Base-by-base conservation (phyloP, 2,113 vertebrate species). In the Felis chaus region DNA sequence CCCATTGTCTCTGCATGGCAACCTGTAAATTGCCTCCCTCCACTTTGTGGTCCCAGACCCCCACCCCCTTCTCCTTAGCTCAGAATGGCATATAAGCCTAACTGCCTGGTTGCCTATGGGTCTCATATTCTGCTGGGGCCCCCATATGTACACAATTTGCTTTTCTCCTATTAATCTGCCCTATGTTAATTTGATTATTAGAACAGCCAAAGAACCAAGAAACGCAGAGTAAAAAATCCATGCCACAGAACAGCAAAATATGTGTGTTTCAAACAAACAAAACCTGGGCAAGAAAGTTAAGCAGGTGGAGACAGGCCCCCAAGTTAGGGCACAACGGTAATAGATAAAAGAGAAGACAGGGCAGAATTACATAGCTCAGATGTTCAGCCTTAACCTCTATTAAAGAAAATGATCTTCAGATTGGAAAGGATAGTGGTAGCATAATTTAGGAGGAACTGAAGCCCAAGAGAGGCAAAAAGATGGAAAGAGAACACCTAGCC, bases 331-430 rank as follows among this genome's bases (percentile, higher is more conserved):
- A 3, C 69, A n/a, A 23, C 3, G 5, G 61, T n/a, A 50, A 50
- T 0, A 41, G 65, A n/a, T 29, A 23, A 69, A 36, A 61, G 31
- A 66, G 85, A 84, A 94, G 55, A 55, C 0, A 15, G 15, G 69
- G 66, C 81, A 96, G 81, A 57, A 25, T 76, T n/a, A 68, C 45
- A 92, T 41, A 78, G 74, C 36, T 73, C 53, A 25, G 81, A 85
- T 68, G 29, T 18, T 92, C 89, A 88, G 83, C 50, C 93, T 76
- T 55, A 23, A 1, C 71, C 48, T 95, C 91, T 71, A 6, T 36
- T 93, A 57, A 80, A 81, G 89, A 85, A 96, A 89, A 61, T 66
- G 50, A 97, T 93, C 86, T 81, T 82, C 63, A 63, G 96, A 53
- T 16, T 50, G 57, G 31, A 95, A 94, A 86, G 12, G 39, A 63